Evolutionary conservation across 2,113 vertebrate species (phyloP).

Genomic region (Glaucidium brasilianum): DNA sequence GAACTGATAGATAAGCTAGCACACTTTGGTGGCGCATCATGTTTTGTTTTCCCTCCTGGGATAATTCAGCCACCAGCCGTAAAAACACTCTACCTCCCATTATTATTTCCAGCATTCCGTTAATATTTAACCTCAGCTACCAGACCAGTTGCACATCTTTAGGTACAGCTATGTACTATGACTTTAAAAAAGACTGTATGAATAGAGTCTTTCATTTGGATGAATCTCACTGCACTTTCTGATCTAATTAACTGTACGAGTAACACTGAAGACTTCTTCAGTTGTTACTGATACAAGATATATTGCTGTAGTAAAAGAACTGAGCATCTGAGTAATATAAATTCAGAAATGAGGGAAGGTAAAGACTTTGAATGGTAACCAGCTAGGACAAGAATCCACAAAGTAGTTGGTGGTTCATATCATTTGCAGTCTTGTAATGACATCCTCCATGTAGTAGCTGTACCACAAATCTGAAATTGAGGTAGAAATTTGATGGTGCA

Average conservation of each 20-base stretch:
- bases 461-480: not conserved
- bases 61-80: constrained; percentile 8
- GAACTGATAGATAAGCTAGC: constrained; percentile 19
- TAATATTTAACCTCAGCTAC: not conserved
- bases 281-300: not conserved
- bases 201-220: not conserved
- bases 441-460: not conserved
- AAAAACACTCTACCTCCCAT: not conserved
- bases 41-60: constrained; percentile 34
- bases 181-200: not conserved
- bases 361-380: not conserved
- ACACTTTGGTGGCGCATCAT: constrained; percentile 29
- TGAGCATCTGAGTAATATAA: not conserved
- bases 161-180: not conserved
- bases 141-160: not conserved
- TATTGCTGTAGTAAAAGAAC: not conserved
- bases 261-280: not conserved
- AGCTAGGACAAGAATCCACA: not conserved
- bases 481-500: not conserved
- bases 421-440: not conserved
- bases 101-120: not conserved
- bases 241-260: not conserved
- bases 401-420: not conserved
- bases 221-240: not conserved
- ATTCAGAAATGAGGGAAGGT: not conserved